A percentile compares a stretch with the other conserved stretches of the same genome.
Evolutionary conservation across 2,797 vertebrate species (phyloP).

Genomic region (Sebastes hubbsi): DNA sequence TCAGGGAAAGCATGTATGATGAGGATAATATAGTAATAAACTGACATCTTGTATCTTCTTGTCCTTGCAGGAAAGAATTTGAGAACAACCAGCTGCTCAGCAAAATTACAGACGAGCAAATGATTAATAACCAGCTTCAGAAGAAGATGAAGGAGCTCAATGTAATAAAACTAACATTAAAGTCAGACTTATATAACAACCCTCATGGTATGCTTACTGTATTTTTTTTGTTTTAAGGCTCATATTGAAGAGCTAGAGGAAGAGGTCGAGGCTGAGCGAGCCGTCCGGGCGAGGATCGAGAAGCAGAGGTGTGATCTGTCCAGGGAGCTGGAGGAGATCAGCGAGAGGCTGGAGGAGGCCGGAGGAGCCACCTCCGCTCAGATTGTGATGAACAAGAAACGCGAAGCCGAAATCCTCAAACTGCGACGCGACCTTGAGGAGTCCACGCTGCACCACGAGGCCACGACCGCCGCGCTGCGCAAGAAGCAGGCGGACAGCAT

Average conservation of each 20-base stretch:
- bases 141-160: conserved; percentile 84
- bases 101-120: conserved; percentile 85
- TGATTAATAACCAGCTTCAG: conserved; percentile 69
- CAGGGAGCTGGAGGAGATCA: conserved; percentile 89
- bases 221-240: conserved; percentile 71
- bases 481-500: conserved; percentile 87
- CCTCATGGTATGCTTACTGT: rapidly evolving
- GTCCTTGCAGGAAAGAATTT: conserved; percentile 85
- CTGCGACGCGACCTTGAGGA: conserved; percentile 86
- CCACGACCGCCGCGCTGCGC: conserved; percentile 76
- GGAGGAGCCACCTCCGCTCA: conserved; percentile 83
- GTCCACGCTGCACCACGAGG: conserved; percentile 87
- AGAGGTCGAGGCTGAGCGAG: conserved; percentile 85
- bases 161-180: conserved; percentile 48
- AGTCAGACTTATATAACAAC: background rate
- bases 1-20: background rate
- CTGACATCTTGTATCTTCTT: background rate
- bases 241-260: conserved; percentile 88
- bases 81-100: conserved; percentile 84
- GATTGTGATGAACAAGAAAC: conserved; percentile 87
- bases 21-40: background rate
- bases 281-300: conserved; percentile 80
- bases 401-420: conserved; percentile 86
- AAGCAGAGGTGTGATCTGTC: conserved; percentile 84
- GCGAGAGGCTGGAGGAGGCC: conserved; percentile 86